A percentile compares a stretch with the other conserved stretches of the same genome.
Conservation (phyloP, 1,140 invertebrate genomes). For the Doryteuthis pealeii region DNA sequence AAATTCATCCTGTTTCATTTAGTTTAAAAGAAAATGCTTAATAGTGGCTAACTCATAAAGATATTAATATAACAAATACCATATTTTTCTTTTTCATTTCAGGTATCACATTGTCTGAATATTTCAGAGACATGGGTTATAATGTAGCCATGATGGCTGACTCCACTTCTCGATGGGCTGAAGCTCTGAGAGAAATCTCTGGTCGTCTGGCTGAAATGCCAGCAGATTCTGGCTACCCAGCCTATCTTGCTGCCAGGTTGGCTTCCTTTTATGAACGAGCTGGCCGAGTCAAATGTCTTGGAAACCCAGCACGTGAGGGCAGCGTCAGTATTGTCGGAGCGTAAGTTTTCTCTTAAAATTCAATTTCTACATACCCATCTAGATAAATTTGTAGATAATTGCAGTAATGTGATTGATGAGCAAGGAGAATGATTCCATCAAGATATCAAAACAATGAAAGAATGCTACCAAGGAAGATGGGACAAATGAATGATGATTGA, state of each 20-base stretch:
- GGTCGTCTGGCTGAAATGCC: constrained; percentile 99
- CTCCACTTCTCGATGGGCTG: constrained; percentile 99
- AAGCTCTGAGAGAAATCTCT: constrained; percentile 99
- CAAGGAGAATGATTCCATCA: no score
- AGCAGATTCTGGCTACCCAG: constrained; percentile 96
- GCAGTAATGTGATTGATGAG: no score
- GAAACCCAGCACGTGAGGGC: constrained; percentile 96
- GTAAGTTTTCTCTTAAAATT: constrained; percentile 58
- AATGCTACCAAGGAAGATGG: no score
- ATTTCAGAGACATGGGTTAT: constrained; percentile 99
- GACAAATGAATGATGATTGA: no score
- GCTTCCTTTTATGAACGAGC: constrained; percentile 99
- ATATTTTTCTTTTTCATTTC: constrained; percentile 19
- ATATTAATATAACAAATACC: no score
- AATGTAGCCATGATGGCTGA: constrained; percentile 99
- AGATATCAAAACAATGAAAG: no score
- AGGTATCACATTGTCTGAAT: constrained; percentile 97
- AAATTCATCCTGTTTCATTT: no score
- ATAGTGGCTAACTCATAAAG: no score
- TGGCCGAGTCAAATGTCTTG: constrained; percentile 93
- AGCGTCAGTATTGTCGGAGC: constrained; percentile 99
- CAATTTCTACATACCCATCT: no score
- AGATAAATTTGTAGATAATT: no score
- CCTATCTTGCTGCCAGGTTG: constrained; percentile 95
- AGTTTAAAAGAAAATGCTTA: no score